Percentiles rank a stretch among this genome's conserved stretches.
phyloP scores from a whole-genome alignment of 2,888 invertebrate species.

The Pammene aurita region DNA sequence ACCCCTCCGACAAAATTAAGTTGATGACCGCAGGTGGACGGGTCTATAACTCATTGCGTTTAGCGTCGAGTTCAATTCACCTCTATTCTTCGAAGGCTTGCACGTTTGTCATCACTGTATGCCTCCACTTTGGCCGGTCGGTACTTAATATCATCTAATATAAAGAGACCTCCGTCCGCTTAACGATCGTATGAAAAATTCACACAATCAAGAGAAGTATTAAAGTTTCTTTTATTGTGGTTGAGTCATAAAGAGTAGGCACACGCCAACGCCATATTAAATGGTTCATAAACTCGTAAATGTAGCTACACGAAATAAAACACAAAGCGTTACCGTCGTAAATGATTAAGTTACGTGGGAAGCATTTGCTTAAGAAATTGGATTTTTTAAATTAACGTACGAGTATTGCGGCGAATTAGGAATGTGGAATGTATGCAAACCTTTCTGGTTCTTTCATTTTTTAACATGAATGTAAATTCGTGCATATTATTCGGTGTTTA shows the following conservation, averaged over 20 bases:
- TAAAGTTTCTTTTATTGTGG: constrained; percentile 33
- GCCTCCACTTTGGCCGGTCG: no score
- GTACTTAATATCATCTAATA: no score
- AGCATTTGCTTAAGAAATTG: not conserved
- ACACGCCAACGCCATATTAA: constrained; percentile 24
- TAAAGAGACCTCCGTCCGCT: not conserved
- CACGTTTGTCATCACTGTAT: no score
- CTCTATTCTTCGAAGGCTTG: no score
- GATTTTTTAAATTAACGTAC: not conserved
- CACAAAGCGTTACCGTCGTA: constrained; percentile 3
- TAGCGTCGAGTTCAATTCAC: no score
- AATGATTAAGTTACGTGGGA: constrained; percentile 11
- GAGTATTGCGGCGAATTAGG: not conserved
- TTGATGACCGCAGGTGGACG: no score
- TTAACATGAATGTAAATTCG: no score
- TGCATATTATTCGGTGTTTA: no score
- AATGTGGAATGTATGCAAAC: not conserved
- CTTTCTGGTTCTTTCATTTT: not conserved
- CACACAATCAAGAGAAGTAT: constrained; percentile 28
- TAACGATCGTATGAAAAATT: constrained; percentile 32
- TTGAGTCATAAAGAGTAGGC: constrained; percentile 23
- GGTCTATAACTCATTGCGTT: no score
- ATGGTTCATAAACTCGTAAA: constrained; percentile 31
- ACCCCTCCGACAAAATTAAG: no score
- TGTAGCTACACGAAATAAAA: constrained; percentile 23